These are phyloP conservation scores for Sporophila hypoxantha DNA, from an alignment of 2,113 vertebrate species.

Conservation along the genomic window DNA sequence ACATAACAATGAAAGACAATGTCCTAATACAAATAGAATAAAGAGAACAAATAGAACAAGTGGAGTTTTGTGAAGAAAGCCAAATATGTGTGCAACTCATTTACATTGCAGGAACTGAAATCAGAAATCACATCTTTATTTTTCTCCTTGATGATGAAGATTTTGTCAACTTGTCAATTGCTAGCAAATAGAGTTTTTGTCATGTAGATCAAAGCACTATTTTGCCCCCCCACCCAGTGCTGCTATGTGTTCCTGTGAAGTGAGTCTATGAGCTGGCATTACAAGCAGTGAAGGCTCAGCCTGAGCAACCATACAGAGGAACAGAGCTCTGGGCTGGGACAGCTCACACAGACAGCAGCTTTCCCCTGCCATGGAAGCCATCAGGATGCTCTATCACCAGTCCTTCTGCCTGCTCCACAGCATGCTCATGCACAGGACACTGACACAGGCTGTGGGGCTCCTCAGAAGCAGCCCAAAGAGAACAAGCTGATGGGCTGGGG, in stretches of 20 bases:
- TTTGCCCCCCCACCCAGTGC: background rate
- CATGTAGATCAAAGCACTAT: background rate
- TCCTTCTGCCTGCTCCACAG: background rate
- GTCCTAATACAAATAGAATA: background rate
- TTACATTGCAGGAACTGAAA: background rate
- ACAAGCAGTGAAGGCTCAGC: background rate
- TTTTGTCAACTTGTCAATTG: background rate
- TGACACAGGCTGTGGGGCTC: background rate
- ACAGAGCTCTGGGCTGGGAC: background rate
- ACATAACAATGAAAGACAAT: background rate
- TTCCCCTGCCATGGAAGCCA: background rate
- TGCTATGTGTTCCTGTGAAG: background rate
- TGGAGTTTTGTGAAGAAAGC: background rate
- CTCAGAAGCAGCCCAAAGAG: background rate
- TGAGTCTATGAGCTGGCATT: background rate
- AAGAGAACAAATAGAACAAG: background rate
- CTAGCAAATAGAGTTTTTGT: background rate
- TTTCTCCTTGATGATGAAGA: background rate
- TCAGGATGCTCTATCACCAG: background rate
- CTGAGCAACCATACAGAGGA: rapidly evolving
- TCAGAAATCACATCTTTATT: background rate
- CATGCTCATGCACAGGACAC: rapidly evolving
- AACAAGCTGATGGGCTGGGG: background rate
- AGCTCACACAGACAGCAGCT: background rate
- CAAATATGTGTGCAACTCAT: background rate